Evolutionary conservation across 1,140 invertebrate species (phyloP).

Genomic region (Drosophila melanica): DNA sequence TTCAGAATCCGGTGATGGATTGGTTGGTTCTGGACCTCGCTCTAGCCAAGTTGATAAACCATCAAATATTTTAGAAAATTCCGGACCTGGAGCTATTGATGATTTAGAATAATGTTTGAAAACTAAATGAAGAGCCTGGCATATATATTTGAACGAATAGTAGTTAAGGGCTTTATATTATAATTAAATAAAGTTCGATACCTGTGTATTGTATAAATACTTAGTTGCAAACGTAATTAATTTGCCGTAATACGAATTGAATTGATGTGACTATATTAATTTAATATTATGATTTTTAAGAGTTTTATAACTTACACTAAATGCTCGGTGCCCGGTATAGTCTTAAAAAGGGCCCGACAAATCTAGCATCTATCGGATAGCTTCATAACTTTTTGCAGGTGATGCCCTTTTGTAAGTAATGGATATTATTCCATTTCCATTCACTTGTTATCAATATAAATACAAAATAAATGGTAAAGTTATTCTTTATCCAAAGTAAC

Average conservation of each 20-base stretch:
- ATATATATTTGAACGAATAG: conserved; percentile 59
- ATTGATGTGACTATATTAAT: not conserved
- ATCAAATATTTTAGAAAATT: conserved; percentile 60
- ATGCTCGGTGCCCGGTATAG: too few relatives aligned
- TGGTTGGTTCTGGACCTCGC: conserved; percentile 41
- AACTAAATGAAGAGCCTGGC: conserved; percentile 42
- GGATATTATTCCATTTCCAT: too few relatives aligned
- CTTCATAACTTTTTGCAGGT: too few relatives aligned
- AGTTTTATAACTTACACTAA: not conserved
- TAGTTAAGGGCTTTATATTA: conserved; percentile 65
- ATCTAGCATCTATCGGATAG: too few relatives aligned
- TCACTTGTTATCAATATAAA: too few relatives aligned
- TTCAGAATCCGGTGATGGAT: conserved; percentile 61
- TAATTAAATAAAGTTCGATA: conserved; percentile 52
- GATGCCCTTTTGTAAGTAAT: too few relatives aligned
- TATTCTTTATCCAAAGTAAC: too few relatives aligned
- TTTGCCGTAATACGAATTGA: conserved; percentile 13
- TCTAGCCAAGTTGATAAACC: conserved; percentile 49
- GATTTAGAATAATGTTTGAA: conserved; percentile 76
- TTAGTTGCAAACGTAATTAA: conserved; percentile 22
- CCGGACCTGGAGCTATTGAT: conserved; percentile 63
- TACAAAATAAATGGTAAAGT: too few relatives aligned
- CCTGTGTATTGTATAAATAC: conserved; percentile 37
- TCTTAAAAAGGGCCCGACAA: too few relatives aligned
- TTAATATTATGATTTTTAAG: not conserved